These are phyloP conservation scores for Athene cunicularia DNA, from an alignment of 2,113 vertebrate species.

Conservation along the genomic window DNA sequence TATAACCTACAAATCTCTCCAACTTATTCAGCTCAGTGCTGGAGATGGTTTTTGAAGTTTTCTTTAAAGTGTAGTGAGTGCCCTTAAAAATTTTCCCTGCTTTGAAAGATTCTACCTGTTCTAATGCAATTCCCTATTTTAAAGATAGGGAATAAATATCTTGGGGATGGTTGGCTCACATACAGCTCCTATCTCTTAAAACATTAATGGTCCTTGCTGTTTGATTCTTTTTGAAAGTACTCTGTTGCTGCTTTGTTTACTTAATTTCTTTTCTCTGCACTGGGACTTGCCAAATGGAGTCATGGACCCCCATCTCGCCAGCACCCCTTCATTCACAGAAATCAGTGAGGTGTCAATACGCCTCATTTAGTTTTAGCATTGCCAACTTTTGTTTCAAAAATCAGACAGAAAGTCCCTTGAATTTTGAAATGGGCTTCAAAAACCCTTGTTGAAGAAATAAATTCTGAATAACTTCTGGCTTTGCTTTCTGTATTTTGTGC, in stretches of 20 bases:
- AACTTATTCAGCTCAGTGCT: conserved; percentile 49
- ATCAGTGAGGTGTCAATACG: not conserved
- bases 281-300: conserved; percentile 30
- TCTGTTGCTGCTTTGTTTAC: conserved; percentile 40
- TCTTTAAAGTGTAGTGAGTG: conserved; percentile 54
- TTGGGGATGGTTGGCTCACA: conserved; percentile 62
- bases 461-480: conserved; percentile 36
- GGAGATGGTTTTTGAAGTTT: conserved; percentile 67
- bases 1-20: conserved; percentile 57
- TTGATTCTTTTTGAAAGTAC: conserved; percentile 63
- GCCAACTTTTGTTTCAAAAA: conserved; percentile 43
- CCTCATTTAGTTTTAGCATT: conserved; percentile 11
- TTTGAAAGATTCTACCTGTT: conserved; percentile 67
- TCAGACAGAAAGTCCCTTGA: not conserved
- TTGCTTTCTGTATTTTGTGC: not conserved
- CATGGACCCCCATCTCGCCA: not conserved
- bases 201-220: conserved; percentile 67
- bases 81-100: conserved; percentile 52
- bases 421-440: conserved; percentile 38
- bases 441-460: not conserved
- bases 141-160: conserved; percentile 61
- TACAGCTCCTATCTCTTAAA: conserved; percentile 64
- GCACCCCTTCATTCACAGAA: conserved; percentile 57
- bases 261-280: conserved; percentile 36
- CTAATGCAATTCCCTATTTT: conserved; percentile 65